A percentile compares a stretch with the other conserved stretches of the same genome.
phyloP scores from a whole-genome alignment of 2,888 invertebrate genomes.

The Scaptomyza caliginosa region DNA sequence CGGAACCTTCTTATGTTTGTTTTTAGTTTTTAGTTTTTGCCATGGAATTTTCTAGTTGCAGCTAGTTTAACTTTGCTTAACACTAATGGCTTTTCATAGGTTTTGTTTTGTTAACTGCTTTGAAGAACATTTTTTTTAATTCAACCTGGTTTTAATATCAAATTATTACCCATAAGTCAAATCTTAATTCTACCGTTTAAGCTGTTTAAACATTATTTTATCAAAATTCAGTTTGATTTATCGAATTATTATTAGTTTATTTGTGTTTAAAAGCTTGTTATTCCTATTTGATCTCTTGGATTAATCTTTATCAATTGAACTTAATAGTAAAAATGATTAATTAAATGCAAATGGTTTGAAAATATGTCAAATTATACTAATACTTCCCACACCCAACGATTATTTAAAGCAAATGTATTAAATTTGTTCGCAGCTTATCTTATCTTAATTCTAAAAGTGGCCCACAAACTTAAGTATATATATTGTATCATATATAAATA shows the following conservation, averaged over 20 bases:
- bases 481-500: conserved; percentile 33
- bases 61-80: conserved; percentile 12
- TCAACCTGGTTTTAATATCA: background rate
- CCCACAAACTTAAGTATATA: background rate
- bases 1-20: conserved; percentile 15
- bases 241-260: background rate
- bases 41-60: conserved; percentile 11
- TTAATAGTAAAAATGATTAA: no score
- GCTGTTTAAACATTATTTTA: no score
- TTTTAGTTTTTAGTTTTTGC: conserved; percentile 20
- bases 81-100: conserved; percentile 7
- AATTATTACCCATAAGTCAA: background rate
- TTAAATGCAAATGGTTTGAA: no score
- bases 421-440: conserved; percentile 2
- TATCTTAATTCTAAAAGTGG: conserved; percentile 16
- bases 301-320: no score
- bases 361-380: no score
- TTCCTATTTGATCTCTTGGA: no score
- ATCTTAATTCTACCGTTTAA: no score
- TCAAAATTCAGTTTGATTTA: background rate
- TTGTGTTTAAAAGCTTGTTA: no score
- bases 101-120: conserved; percentile 1
- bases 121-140: background rate
- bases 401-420: no score
- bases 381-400: no score